These are phyloP conservation scores for Sebastes diaconus DNA, from an alignment of 2,797 vertebrate species.

Conservation along the genomic window DNA sequence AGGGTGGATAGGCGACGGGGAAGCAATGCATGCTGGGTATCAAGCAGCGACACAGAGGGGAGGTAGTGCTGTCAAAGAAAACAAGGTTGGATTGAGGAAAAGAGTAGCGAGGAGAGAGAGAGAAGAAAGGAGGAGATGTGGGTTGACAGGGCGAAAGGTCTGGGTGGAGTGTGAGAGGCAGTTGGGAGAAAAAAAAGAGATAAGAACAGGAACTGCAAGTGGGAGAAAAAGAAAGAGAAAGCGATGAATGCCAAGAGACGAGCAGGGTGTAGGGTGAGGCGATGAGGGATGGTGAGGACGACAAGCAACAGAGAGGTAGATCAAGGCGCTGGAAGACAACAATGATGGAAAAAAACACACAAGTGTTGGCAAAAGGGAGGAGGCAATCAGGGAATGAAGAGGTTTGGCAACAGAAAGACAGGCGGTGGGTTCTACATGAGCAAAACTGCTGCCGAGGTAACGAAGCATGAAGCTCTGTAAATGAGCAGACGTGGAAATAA, in stretches of 20 bases:
- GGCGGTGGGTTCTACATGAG: constrained; percentile 5
- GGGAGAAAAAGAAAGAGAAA: neutral
- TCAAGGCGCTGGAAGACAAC: neutral
- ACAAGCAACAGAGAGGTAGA: neutral
- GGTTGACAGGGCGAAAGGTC: constrained; percentile 32
- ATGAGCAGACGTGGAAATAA: constrained; percentile 64
- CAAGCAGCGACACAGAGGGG: constrained; percentile 27
- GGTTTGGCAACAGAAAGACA: neutral
- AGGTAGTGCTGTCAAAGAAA: constrained; percentile 19
- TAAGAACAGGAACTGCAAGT: neutral
- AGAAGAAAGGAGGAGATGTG: constrained; percentile 1
- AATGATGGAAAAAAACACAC: neutral
- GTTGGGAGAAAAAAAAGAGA: neutral
- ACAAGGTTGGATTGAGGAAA: neutral
- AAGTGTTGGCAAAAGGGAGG: neutral
- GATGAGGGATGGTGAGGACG: neutral
- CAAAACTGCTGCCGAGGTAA: constrained; percentile 41
- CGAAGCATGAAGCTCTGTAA: constrained; percentile 49
- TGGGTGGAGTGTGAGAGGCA: neutral
- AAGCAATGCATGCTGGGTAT: constrained; percentile 40
- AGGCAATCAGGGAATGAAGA: neutral
- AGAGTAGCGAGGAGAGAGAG: neutral
- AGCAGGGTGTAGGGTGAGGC: neutral
- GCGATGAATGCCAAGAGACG: neutral
- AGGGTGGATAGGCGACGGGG: constrained; percentile 21